These are phyloP conservation scores for Gila robusta DNA, from an alignment of 2,797 vertebrate genomes.

Conservation along the genomic window DNA sequence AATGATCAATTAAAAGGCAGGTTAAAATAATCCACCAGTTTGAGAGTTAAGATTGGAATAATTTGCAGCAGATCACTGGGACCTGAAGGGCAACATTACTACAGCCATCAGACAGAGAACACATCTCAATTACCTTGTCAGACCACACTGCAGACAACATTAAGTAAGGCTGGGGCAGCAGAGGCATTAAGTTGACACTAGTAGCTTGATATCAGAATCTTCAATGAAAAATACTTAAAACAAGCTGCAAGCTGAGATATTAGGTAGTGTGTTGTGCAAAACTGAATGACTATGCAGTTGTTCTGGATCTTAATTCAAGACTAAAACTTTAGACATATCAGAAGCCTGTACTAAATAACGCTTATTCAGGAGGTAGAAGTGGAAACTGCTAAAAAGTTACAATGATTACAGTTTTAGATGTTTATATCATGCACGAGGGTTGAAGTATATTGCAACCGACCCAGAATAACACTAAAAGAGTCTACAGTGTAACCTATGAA, in stretches of 20 bases:
- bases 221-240: constrained; percentile 42
- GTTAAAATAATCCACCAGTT: constrained; percentile 32
- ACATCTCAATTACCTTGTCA: not conserved
- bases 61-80: constrained; percentile 20
- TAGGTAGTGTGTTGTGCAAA: constrained; percentile 54
- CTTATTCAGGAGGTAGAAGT: constrained; percentile 98
- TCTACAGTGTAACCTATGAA: constrained; percentile 39
- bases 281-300: constrained; percentile 29
- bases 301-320: constrained; percentile 37
- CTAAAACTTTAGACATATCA: constrained; percentile 77
- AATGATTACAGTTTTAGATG: constrained; percentile 87
- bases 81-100: constrained; percentile 26
- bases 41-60: constrained; percentile 5
- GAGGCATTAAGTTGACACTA: constrained; percentile 31
- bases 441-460: constrained; percentile 89
- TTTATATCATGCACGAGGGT: constrained; percentile 80
- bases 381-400: constrained; percentile 91
- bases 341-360: constrained; percentile 85
- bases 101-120: not conserved
- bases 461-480: constrained; percentile 84
- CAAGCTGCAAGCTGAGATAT: constrained; percentile 32
- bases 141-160: constrained; percentile 30
- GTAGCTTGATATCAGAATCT: constrained; percentile 26
- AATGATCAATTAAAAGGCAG: constrained; percentile 23
- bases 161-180: constrained; percentile 29